Evolutionary conservation across 2,888 invertebrate species (phyloP).

Genomic region (Napeogenes sylphis): DNA sequence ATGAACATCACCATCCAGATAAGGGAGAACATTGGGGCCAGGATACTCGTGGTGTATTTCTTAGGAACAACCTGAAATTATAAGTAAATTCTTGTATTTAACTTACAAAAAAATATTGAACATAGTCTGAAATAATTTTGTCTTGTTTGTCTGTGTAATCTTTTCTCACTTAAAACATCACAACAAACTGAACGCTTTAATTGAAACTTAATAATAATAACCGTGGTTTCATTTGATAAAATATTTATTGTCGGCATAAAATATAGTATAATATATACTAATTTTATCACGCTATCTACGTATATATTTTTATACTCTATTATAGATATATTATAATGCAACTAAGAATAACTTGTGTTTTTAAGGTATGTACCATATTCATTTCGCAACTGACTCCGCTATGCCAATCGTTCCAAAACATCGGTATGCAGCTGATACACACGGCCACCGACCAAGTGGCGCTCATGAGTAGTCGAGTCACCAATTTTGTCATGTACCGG

Average conservation of each 20-base stretch:
- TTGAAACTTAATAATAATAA: no score
- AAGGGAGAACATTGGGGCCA: conserved; percentile 84
- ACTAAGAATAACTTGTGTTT: no score
- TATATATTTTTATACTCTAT: not conserved
- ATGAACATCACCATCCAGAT: conserved; percentile 87
- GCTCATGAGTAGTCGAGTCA: conserved; percentile 80
- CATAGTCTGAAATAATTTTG: no score
- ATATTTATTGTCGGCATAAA: not conserved
- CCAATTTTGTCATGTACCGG: conserved; percentile 84
- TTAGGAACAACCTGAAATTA: conserved; percentile 68
- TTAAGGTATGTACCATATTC: conserved; percentile 70
- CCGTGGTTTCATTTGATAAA: not conserved
- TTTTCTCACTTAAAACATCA: no score
- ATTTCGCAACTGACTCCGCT: conserved; percentile 81
- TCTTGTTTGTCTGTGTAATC: no score
- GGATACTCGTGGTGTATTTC: conserved; percentile 70
- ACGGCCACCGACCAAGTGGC: conserved; percentile 83
- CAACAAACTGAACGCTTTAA: no score
- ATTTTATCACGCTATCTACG: not conserved
- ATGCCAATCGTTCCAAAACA: conserved; percentile 88
- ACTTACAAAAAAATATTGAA: no score
- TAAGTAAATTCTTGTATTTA: no score
- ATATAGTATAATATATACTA: not conserved
- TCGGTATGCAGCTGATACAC: conserved; percentile 81
- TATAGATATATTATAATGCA: no score